Percentiles rank a stretch among this genome's conserved stretches.
phyloP scores from a whole-genome alignment of 2,113 vertebrate genomes.

The Scalopus aquaticus region DNA sequence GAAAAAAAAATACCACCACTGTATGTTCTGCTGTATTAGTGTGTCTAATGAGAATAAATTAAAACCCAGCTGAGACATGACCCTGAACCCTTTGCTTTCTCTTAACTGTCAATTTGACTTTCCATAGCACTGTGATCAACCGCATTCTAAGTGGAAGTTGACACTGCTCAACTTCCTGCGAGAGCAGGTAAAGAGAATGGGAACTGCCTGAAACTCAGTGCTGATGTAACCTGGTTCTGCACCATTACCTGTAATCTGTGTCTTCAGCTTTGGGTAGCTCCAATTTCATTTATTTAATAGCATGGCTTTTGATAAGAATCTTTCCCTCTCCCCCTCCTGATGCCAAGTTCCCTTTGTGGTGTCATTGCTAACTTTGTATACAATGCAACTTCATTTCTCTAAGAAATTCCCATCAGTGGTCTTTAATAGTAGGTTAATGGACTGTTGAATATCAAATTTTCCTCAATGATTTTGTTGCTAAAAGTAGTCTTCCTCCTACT shows the following conservation, averaged over 20 bases:
- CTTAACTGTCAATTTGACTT: constrained; percentile 80
- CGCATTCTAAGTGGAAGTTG: constrained; percentile 80
- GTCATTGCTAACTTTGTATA: constrained; percentile 67
- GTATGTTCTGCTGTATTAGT: constrained; percentile 59
- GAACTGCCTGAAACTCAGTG: constrained; percentile 74
- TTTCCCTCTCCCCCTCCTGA: not conserved
- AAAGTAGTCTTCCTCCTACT: constrained; percentile 56
- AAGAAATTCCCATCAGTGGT: constrained; percentile 74
- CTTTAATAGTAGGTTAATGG: constrained; percentile 84
- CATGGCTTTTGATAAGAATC: constrained; percentile 74
- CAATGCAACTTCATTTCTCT: constrained; percentile 71
- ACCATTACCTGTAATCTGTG: constrained; percentile 77
- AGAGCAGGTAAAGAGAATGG: constrained; percentile 78
- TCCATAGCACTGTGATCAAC: constrained; percentile 80
- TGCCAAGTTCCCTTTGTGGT: constrained; percentile 36
- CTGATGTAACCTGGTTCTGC: constrained; percentile 79
- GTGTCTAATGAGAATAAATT: constrained; percentile 80
- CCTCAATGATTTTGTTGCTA: constrained; percentile 77
- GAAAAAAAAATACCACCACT: not conserved
- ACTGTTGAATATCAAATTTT: constrained; percentile 85
- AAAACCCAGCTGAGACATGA: constrained; percentile 79
- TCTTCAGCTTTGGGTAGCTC: constrained; percentile 75
- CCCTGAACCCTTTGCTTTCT: constrained; percentile 79
- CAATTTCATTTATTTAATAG: constrained; percentile 80
- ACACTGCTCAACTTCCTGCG: constrained; percentile 78